Evolutionary conservation across 1,140 invertebrate species (phyloP).

Genomic region (Drosophila ogumai): DNA sequence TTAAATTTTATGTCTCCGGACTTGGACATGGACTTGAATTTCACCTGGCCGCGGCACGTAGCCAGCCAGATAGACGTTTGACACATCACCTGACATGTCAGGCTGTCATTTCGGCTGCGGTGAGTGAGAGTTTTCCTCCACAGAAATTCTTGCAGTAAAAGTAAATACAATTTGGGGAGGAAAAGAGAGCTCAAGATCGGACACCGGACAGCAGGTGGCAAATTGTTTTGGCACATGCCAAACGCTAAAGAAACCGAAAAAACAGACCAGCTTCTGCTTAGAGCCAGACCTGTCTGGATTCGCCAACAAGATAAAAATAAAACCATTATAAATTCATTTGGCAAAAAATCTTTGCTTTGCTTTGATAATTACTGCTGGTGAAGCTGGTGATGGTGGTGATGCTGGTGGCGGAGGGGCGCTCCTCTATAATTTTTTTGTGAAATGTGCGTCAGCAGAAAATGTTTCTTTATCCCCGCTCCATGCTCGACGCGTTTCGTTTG

Average conservation of each 20-base stretch:
- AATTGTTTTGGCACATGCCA: conserved; percentile 76
- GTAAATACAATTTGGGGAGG: conserved; percentile 36
- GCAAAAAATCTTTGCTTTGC: conserved; percentile 36
- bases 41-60: conserved; percentile 51
- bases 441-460: conserved; percentile 66
- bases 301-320: conserved; percentile 26
- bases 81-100: conserved; percentile 71
- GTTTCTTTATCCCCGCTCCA: conserved; percentile 17
- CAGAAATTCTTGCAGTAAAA: conserved; percentile 74
- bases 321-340: conserved; percentile 71
- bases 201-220: conserved; percentile 40
- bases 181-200: conserved; percentile 58
- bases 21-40: conserved; percentile 40
- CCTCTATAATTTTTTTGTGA: conserved; percentile 33
- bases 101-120: conserved; percentile 33
- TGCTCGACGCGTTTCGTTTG: conserved; percentile 38
- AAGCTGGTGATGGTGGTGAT: no score
- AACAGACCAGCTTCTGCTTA: conserved; percentile 31
- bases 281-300: conserved; percentile 61
- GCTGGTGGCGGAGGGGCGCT: neutral
- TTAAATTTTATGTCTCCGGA: conserved; percentile 42
- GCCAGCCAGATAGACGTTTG: conserved; percentile 42
- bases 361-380: conserved; percentile 39
- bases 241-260: conserved; percentile 12
- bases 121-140: conserved; percentile 50